Base-by-base conservation (phyloP, 64 coral and sea anemone species). In the Anthopleura sola region DNA sequence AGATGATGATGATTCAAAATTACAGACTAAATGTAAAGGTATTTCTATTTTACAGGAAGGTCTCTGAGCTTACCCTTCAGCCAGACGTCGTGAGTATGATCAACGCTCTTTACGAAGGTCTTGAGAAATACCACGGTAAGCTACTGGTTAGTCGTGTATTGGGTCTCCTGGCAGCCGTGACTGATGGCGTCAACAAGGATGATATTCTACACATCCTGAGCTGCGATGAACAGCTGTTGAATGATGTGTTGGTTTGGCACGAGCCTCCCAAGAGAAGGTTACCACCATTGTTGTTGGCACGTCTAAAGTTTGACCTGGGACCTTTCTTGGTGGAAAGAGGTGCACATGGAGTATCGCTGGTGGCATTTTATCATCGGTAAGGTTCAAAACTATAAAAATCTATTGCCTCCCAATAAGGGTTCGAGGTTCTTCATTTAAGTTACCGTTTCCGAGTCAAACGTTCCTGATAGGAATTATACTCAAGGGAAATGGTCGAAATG, bases 251-350 rank as follows among this genome's bases (percentile, higher is more conserved):
- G 39, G 82, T 78, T 55, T 85, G 88, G 88, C 88, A 90, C 49
- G 20, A 90, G 31, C 88, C 88, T 77, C 82, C 88, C 5, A 90
- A 71, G 37, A 83, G 82, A 74, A 78, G 88, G 31, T 24, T 90
- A 21, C 88, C 88, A 28, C 82, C 82, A 26, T 51, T 90, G 51
- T 11, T 90, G n/a, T 64, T 90, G 68, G 88, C 88, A 26, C 81
- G 88, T 40, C 71, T 90, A 0, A 78, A 78, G 54, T 49, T 77
- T 37, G 88, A 90, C 31, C 82, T 90, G 6, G 88, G 88, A 15
- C 88, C 66, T 11, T 90, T 90, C 66, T 68, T 90, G 44, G 88
- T 90, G 6, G 88, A 90, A 49, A 85, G 88, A 75, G 88, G 88
- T 29, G 88, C 82, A 1, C 51, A 78, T 44, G 88, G 88, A 1